phyloP scores from a whole-genome alignment of 2,888 invertebrate species.

The Lepidochrysops patricia region DNA sequence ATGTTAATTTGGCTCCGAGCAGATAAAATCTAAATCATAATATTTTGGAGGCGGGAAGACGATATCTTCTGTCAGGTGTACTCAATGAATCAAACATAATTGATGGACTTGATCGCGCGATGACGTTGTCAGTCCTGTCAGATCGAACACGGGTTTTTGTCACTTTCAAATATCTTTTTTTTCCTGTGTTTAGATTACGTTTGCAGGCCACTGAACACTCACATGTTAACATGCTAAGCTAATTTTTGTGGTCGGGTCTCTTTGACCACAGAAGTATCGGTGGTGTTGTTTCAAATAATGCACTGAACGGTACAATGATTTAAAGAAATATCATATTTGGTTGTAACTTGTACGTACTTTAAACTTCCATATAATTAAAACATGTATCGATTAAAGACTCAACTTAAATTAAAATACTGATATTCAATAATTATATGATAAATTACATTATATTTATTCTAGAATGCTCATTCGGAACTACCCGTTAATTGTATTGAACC shows the following conservation, averaged over 20 bases:
- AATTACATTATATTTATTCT: too few species aligned
- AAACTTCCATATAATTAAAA: too few species aligned
- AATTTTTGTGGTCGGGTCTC: background rate
- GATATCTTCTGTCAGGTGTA: slow-evolving; percentile 41
- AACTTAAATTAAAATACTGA: too few species aligned
- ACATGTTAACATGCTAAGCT: slow-evolving; percentile 1
- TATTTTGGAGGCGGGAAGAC: slow-evolving; percentile 55
- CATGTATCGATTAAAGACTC: too few species aligned
- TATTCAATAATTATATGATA: too few species aligned
- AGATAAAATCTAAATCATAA: slow-evolving; percentile 67
- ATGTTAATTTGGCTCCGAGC: slow-evolving; percentile 32
- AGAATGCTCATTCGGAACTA: background rate
- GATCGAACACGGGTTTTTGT: slow-evolving; percentile 54
- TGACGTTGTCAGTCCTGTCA: slow-evolving; percentile 41
- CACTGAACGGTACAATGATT: background rate
- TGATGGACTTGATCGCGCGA: slow-evolving; percentile 45
- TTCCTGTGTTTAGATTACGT: slow-evolving; percentile 14
- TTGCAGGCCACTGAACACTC: slow-evolving; percentile 9
- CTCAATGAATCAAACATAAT: slow-evolving; percentile 67
- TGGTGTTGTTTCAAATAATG: background rate
- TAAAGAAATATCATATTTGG: too few species aligned
- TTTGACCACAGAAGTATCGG: background rate
- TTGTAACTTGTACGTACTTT: too few species aligned
- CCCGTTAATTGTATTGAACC: background rate
- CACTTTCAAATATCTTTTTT: slow-evolving; percentile 36